phyloP scores from a whole-genome alignment of 2,113 vertebrate species.

The Equus quagga region DNA sequence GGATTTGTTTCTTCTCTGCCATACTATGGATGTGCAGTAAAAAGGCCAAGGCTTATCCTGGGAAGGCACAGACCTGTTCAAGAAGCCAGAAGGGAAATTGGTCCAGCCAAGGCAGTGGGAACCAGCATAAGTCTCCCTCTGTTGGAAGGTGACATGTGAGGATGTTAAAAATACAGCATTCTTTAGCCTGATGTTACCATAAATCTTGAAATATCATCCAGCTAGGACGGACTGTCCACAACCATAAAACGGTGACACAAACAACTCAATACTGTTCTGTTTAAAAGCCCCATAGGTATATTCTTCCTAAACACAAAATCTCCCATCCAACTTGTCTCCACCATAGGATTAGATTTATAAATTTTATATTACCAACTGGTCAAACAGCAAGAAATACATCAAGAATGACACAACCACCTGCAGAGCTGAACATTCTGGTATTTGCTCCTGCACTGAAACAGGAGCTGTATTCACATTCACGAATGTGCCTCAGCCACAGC shows the following conservation, averaged over 20 bases:
- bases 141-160: slow-evolving; percentile 55
- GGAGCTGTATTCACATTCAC: background rate
- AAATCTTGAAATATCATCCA: slow-evolving; percentile 70
- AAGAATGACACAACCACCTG: slow-evolving; percentile 46
- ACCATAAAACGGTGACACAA: slow-evolving; percentile 72
- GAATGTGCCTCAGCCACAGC: background rate
- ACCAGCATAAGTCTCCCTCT: slow-evolving; percentile 21
- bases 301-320: slow-evolving; percentile 50
- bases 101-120: slow-evolving; percentile 66
- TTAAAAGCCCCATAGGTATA: slow-evolving; percentile 59
- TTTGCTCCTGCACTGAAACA: background rate
- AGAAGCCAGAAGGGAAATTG: slow-evolving; percentile 8
- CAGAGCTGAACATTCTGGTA: background rate
- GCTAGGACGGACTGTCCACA: slow-evolving; percentile 45
- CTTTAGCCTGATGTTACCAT: slow-evolving; percentile 49
- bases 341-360: slow-evolving; percentile 68
- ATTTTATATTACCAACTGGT: slow-evolving; percentile 51
- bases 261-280: slow-evolving; percentile 70
- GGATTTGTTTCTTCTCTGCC: background rate
- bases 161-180: slow-evolving; percentile 51
- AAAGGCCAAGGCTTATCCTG: background rate
- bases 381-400: slow-evolving; percentile 66
- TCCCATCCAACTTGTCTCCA: slow-evolving; percentile 61
- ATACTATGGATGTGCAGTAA: background rate
- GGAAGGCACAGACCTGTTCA: background rate